Percentiles rank a stretch among this genome's conserved stretches.
phyloP scores from a whole-genome alignment of 2,113 vertebrate genomes.

The Lophotis ruficrista region DNA sequence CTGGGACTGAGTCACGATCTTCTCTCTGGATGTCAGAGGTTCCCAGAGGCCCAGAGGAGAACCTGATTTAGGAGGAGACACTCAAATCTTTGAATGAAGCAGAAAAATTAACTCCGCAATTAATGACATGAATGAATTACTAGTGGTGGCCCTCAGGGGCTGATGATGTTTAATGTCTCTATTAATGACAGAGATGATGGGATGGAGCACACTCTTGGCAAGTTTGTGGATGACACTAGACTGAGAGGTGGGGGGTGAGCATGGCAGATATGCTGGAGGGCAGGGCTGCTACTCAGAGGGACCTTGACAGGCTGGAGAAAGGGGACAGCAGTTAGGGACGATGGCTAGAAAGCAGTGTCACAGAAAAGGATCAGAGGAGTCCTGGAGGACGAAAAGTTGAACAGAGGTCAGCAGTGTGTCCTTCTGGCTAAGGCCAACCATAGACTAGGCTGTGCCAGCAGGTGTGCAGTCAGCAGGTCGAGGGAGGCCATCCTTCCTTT shows the following conservation, averaged over 20 bases:
- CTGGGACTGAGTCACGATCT: background rate
- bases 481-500: background rate
- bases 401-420: background rate
- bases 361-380: background rate
- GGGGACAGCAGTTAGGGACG: background rate
- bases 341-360: background rate
- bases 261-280: background rate
- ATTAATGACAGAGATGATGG: background rate
- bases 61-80: background rate
- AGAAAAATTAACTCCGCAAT: background rate
- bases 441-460: background rate
- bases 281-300: background rate
- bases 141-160: background rate
- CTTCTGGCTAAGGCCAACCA: background rate
- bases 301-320: background rate
- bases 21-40: background rate
- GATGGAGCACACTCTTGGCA: background rate
- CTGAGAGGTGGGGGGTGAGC: background rate
- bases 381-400: background rate
- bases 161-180: background rate
- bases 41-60: background rate
- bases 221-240: background rate
- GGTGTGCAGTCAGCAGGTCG: rapidly evolving
- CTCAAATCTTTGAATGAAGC: background rate
- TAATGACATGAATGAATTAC: background rate